These are phyloP conservation scores for Ciona savignyi DNA, from an alignment of 23 tunicate species.

Conservation along the genomic window DNA sequence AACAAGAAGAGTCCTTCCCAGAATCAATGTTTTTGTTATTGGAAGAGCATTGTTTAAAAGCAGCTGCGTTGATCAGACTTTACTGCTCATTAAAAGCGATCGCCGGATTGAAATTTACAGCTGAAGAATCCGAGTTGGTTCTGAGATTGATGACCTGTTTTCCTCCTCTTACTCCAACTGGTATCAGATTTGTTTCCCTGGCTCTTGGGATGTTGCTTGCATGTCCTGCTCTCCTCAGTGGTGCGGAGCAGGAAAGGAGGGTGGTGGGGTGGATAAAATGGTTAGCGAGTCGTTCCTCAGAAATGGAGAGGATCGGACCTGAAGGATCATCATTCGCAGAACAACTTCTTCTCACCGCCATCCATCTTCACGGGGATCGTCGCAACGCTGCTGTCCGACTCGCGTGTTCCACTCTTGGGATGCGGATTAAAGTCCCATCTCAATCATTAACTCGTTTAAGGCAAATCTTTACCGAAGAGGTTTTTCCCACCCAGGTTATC, in stretches of 20 bases:
- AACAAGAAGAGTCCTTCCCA: background rate
- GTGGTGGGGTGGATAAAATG: constrained; percentile 80
- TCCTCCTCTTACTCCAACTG: constrained; percentile 84
- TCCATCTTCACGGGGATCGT: constrained; percentile 79
- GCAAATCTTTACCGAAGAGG: constrained; percentile 88
- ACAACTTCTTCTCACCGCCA: constrained; percentile 77
- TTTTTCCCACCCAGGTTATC: constrained; percentile 82
- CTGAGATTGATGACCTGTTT: constrained; percentile 67
- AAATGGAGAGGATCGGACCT: constrained; percentile 55
- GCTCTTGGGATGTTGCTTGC: constrained; percentile 82
- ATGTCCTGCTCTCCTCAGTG: constrained; percentile 57
- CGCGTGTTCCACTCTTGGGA: constrained; percentile 75
- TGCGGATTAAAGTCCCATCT: constrained; percentile 67
- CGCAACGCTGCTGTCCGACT: constrained; percentile 52
- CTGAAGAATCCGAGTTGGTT: constrained; percentile 66
- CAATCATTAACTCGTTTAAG: constrained; percentile 48
- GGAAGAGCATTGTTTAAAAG: constrained; percentile 76
- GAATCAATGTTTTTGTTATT: constrained; percentile 38
- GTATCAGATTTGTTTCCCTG: constrained; percentile 77
- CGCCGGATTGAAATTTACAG: constrained; percentile 57
- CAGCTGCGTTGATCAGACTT: constrained; percentile 62
- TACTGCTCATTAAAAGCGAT: constrained; percentile 83
- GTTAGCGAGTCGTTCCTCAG: constrained; percentile 81
- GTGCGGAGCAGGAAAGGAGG: constrained; percentile 39
- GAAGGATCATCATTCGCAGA: constrained; percentile 91